These are phyloP conservation scores for Drosophila mimetica DNA, from an alignment of 2,888 invertebrate genomes.

Conservation along the genomic window DNA sequence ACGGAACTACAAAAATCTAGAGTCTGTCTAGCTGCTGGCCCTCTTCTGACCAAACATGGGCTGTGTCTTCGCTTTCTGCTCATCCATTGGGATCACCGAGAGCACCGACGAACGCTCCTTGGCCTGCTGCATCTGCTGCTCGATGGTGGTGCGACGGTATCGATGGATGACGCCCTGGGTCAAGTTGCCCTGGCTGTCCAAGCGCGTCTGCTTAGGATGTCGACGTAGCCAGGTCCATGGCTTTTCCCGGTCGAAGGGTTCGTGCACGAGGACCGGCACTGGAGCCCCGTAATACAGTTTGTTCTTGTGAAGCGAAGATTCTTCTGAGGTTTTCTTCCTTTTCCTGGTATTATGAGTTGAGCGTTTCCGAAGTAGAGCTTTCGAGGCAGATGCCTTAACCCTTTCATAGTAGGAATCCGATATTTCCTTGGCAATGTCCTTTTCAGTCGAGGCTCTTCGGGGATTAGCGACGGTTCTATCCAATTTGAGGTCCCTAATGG, in stretches of 20 bases:
- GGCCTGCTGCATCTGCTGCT: neutral
- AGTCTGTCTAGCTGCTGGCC: neutral
- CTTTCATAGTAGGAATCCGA: conserved; percentile 2
- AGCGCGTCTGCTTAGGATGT: conserved; percentile 29
- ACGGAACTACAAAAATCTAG: neutral
- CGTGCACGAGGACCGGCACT: conserved; percentile 40
- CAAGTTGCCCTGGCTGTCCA: neutral
- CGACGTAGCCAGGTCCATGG: conserved; percentile 46
- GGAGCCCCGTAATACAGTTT: conserved; percentile 20
- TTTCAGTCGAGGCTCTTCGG: neutral
- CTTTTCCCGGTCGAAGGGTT: conserved; percentile 39
- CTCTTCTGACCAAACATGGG: neutral
- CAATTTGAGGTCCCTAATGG: conserved; percentile 10
- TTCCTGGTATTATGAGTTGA: neutral
- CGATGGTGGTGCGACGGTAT: conserved; percentile 22
- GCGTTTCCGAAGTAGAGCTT: neutral
- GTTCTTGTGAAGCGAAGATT: neutral
- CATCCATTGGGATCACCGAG: neutral
- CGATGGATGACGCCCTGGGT: neutral
- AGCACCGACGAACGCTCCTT: neutral
- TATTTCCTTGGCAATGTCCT: neutral
- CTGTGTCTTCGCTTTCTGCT: neutral
- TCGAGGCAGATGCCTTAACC: neutral
- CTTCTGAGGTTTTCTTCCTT: neutral
- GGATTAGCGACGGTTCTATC: fast-evolving